Conservation (phyloP, 2,888 invertebrate species). For the Oegoconia quadripuncta region DNA sequence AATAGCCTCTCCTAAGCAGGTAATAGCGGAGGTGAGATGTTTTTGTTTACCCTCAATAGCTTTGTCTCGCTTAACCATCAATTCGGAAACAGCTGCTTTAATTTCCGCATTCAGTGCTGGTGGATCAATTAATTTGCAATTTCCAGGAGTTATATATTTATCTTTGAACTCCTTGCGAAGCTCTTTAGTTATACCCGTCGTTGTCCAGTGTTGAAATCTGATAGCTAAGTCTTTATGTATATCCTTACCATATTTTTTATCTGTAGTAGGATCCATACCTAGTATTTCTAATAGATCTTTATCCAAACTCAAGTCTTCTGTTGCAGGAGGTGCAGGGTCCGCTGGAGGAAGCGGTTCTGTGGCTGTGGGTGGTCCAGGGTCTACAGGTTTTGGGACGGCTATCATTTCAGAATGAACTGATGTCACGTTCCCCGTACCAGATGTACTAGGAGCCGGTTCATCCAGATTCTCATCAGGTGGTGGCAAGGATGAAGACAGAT, state of each 20-base stretch:
- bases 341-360: background rate
- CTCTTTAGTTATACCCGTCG: constrained; percentile 20
- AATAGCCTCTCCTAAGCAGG: constrained; percentile 17
- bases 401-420: background rate
- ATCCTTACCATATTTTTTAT: constrained; percentile 17
- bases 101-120: constrained; percentile 25
- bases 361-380: background rate
- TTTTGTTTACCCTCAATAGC: constrained; percentile 24
- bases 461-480: background rate
- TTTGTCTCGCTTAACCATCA: constrained; percentile 20
- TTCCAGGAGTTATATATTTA: constrained; percentile 20
- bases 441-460: background rate
- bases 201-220: constrained; percentile 18
- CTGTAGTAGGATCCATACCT: constrained; percentile 16
- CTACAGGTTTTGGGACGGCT: background rate
- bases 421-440: background rate
- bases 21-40: constrained; percentile 18
- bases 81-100: constrained; percentile 21
- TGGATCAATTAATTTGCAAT: constrained; percentile 21
- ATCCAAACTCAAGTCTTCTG: constrained; percentile 2
- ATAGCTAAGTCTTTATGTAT: constrained; percentile 23
- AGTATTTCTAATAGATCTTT: constrained; percentile 13
- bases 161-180: constrained; percentile 17
- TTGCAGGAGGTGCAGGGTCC: background rate
- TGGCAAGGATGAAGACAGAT: background rate